These are phyloP conservation scores for Melospiza melodia DNA, from an alignment of 2,113 vertebrate species.

Conservation along the genomic window DNA sequence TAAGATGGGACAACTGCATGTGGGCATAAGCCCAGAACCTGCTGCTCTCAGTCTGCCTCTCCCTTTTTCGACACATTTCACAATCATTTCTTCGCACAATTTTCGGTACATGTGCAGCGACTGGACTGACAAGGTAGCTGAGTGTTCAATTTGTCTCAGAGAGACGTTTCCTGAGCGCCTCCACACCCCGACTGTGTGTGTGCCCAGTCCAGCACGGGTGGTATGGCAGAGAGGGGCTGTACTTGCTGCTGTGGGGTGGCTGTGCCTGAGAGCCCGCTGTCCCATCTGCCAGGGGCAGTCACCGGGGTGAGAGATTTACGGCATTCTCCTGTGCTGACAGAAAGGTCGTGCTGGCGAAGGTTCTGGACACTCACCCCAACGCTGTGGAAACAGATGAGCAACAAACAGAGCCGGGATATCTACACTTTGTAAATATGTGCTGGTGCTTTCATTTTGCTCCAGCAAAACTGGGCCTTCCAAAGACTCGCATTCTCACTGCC, in stretches of 20 bases:
- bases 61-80: not conserved
- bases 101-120: not conserved
- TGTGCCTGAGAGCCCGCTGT: accelerated
- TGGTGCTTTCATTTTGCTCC: not conserved
- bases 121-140: not conserved
- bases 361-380: not conserved
- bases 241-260: not conserved
- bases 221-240: accelerated
- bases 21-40: not conserved
- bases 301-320: not conserved
- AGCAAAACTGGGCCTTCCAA: not conserved
- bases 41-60: not conserved
- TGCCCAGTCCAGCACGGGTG: accelerated
- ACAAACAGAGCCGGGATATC: not conserved
- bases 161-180: not conserved
- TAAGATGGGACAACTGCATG: not conserved
- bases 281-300: not conserved
- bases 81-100: not conserved
- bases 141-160: accelerated
- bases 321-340: not conserved
- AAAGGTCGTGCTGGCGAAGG: not conserved
- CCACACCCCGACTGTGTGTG: accelerated
- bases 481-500: not conserved
- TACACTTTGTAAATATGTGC: not conserved
- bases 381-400: not conserved